These are phyloP conservation scores for Lycaena phlaeas DNA, from an alignment of 2,888 invertebrate genomes.

Conservation along the genomic window DNA sequence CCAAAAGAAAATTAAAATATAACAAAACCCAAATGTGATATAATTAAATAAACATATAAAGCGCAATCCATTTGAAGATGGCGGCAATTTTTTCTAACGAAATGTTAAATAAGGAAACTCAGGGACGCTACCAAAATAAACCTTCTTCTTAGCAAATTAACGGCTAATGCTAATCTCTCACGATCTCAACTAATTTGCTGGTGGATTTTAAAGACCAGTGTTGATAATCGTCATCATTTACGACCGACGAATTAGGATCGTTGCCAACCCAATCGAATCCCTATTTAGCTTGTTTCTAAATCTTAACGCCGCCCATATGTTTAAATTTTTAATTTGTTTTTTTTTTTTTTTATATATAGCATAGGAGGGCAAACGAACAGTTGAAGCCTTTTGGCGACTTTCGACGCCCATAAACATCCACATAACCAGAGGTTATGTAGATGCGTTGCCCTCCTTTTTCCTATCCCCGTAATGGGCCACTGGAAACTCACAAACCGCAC, in stretches of 20 bases:
- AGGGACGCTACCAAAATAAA: slow-evolving; percentile 54
- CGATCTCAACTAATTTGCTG: slow-evolving; percentile 20
- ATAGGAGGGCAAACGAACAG: too few relatives aligned
- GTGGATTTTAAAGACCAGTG: slow-evolving; percentile 16
- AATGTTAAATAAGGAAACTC: slow-evolving; percentile 63
- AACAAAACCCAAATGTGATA: too few relatives aligned
- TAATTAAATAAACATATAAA: slow-evolving; percentile 6
- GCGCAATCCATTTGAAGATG: slow-evolving; percentile 1
- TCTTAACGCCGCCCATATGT: not conserved
- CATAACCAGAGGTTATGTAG: too few relatives aligned
- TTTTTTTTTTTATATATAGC: too few relatives aligned
- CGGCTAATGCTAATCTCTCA: slow-evolving; percentile 40
- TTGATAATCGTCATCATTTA: slow-evolving; percentile 18
- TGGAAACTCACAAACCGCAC: too few relatives aligned
- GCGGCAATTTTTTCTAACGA: slow-evolving; percentile 58
- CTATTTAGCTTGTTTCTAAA: slow-evolving; percentile 2
- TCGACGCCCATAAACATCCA: too few relatives aligned
- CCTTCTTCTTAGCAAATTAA: slow-evolving; percentile 50
- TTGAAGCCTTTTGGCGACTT: too few relatives aligned
- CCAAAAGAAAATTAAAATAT: too few relatives aligned
- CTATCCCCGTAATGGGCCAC: too few relatives aligned
- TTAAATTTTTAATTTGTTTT: not conserved
- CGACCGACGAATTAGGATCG: slow-evolving; percentile 18
- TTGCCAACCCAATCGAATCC: slow-evolving; percentile 18
- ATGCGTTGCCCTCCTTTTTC: too few relatives aligned